Conservation (phyloP, 2,888 invertebrate genomes). For the Heliconius aoede region DNA sequence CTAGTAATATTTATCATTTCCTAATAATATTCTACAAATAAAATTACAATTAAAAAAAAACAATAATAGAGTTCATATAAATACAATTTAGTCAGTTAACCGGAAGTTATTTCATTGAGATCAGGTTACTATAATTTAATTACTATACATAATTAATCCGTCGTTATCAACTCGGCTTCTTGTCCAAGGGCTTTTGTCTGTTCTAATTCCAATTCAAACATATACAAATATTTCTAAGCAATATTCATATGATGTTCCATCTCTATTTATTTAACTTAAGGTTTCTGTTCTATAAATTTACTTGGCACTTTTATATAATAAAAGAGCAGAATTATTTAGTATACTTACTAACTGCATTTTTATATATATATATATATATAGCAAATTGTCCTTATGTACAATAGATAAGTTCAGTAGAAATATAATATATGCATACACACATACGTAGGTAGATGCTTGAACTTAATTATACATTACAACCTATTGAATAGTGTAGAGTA, state of each 20-base stretch:
- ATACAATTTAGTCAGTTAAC: neutral
- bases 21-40: too few relatives aligned
- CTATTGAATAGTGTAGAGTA: neutral
- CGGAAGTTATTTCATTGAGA: constrained; percentile 21
- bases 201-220: constrained; percentile 9
- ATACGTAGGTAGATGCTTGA: neutral
- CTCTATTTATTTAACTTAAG: neutral
- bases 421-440: neutral
- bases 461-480: neutral
- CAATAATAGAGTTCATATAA: neutral
- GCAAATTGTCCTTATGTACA: neutral
- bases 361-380: neutral
- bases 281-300: neutral
- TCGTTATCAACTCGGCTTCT: constrained; percentile 38
- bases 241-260: neutral
- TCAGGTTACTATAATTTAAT: constrained; percentile 38
- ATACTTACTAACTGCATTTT: neutral
- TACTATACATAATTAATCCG: constrained; percentile 39
- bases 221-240: neutral
- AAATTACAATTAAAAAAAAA: too few relatives aligned
- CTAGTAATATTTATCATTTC: too few relatives aligned
- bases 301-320: neutral
- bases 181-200: constrained; percentile 30
- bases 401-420: neutral
- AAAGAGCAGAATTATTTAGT: neutral